Evolutionary conservation across 2,113 vertebrate species (phyloP).

Genomic region (Struthidea cinerea): DNA sequence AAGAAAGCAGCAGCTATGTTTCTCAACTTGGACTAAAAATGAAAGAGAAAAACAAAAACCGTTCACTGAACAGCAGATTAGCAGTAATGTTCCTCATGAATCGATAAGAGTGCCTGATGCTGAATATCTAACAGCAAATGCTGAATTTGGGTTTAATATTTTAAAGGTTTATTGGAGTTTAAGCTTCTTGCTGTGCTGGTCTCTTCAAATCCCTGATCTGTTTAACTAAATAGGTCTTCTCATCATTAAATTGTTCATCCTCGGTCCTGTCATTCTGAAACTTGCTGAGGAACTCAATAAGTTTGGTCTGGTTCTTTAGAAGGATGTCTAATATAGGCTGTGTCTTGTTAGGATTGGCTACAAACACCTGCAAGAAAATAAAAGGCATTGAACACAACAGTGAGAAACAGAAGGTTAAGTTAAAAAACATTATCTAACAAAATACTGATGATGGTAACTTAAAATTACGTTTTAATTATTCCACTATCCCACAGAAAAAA

Average conservation of each 20-base stretch:
- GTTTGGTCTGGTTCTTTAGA: slow-evolving; percentile 96
- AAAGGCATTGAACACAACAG: not conserved
- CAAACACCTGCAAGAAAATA: slow-evolving; percentile 82
- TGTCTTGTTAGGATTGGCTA: slow-evolving; percentile 95
- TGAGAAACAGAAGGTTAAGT: not conserved
- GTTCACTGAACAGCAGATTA: slow-evolving; percentile 86
- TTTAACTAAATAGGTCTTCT: slow-evolving; percentile 99
- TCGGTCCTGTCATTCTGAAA: slow-evolving; percentile 96
- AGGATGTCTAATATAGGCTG: slow-evolving; percentile 97
- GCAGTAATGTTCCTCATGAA: slow-evolving; percentile 81
- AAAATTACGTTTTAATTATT: not conserved
- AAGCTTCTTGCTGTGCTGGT: slow-evolving; percentile 91
- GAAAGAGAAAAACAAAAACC: slow-evolving; percentile 77
- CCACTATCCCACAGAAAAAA: not conserved
- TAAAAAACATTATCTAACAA: not conserved
- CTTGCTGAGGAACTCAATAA: slow-evolving; percentile 97
- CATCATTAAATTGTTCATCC: slow-evolving; percentile 96
- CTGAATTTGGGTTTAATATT: slow-evolving; percentile 78
- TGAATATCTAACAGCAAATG: slow-evolving; percentile 82
- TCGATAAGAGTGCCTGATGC: slow-evolving; percentile 78
- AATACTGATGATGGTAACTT: not conserved
- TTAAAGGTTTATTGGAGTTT: slow-evolving; percentile 69
- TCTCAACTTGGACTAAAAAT: slow-evolving; percentile 80
- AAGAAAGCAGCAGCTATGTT: slow-evolving; percentile 90
- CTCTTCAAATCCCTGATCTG: slow-evolving; percentile 98